These are phyloP conservation scores for Manis crassicaudata DNA, from an alignment of 2,797 vertebrate genomes.

Conservation along the genomic window DNA sequence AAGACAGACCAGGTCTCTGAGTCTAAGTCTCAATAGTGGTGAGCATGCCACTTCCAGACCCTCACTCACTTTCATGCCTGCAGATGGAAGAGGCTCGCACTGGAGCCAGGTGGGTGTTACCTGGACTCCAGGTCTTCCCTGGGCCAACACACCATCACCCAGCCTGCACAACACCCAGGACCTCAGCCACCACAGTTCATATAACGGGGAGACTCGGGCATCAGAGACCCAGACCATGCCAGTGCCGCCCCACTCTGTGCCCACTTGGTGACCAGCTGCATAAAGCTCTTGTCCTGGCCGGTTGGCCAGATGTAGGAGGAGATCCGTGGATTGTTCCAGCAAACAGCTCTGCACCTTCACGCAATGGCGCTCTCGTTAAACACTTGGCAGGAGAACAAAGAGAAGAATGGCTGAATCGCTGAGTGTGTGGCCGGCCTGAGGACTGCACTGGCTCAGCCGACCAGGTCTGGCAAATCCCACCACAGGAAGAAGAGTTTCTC, in stretches of 20 bases:
- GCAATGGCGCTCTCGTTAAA: rapidly evolving
- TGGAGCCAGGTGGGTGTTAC: background rate
- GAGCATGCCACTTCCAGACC: background rate
- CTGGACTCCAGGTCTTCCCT: no score
- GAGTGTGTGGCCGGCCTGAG: no score
- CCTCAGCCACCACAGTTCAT: rapidly evolving
- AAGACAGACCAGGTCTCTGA: background rate
- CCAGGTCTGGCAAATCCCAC: background rate
- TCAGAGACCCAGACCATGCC: no score
- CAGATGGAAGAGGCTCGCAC: background rate
- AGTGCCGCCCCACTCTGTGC: no score
- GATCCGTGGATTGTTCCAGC: background rate
- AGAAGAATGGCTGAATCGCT: rapidly evolving
- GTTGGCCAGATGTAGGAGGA: background rate
- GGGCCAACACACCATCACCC: no score
- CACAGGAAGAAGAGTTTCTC: background rate
- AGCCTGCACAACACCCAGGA: no score
- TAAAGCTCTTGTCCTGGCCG: no score
- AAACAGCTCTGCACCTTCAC: rapidly evolving
- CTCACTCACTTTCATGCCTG: background rate
- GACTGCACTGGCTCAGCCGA: rapidly evolving
- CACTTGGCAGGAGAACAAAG: rapidly evolving
- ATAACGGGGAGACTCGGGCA: no score
- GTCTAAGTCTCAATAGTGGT: no score
- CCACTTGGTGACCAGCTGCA: no score